phyloP scores from a whole-genome alignment of 2,113 vertebrate genomes.

The Vidua chalybeata region DNA sequence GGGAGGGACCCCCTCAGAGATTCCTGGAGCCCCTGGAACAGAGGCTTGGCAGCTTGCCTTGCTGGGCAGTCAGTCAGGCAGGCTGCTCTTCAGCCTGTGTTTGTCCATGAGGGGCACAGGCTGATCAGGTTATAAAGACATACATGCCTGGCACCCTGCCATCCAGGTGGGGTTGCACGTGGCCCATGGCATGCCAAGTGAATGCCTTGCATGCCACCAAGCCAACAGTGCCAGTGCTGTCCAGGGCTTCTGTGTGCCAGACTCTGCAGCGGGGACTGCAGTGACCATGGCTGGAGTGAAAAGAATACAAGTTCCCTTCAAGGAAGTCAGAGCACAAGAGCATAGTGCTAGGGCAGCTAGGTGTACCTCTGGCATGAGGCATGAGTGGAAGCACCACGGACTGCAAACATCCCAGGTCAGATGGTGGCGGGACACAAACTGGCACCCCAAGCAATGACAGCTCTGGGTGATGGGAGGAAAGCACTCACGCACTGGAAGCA shows the following conservation, averaged over 20 bases:
- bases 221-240: neutral
- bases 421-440: rapidly evolving
- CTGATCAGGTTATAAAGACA: neutral
- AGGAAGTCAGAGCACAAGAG: neutral
- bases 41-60: neutral
- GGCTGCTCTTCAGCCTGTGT: neutral
- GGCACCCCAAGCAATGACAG: neutral
- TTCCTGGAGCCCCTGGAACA: neutral
- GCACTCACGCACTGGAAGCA: neutral
- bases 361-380: rapidly evolving
- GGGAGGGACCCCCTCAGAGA: neutral
- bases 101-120: neutral
- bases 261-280: rapidly evolving
- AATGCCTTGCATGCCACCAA: slow-evolving; percentile 44
- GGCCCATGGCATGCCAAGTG: neutral
- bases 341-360: neutral
- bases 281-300: rapidly evolving
- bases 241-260: neutral
- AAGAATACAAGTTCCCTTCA: neutral
- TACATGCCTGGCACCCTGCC: neutral
- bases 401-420: neutral
- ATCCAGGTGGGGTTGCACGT: slow-evolving; percentile 29
- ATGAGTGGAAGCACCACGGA: rapidly evolving
- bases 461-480: neutral
- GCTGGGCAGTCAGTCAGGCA: neutral